Evolutionary conservation across 2,797 vertebrate species (phyloP), one percentile per base, ranked within the genome.

Genomic region (Lagodon rhomboides): DNA sequence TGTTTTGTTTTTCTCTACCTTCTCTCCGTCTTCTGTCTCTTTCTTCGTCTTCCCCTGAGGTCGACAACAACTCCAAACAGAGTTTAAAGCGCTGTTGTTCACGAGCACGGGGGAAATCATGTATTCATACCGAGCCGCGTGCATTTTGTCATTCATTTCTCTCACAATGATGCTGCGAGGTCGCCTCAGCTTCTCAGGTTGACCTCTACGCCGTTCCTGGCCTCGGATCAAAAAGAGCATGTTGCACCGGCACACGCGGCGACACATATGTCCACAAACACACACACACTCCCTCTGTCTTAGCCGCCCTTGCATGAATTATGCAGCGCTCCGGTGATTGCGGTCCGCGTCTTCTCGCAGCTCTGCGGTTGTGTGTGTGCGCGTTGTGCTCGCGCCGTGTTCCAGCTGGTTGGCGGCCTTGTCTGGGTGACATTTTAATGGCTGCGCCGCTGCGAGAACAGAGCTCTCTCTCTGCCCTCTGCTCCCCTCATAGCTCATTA

Each of bases 391-490:
- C 69, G 69, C 77, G 86, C 54, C 73, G 85, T 63, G 77, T 85
- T 90, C 81, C 86, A 84, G 90, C 91, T 91, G 89, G 87, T 90
- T 82, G 77, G 71, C 59, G 88, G 83, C 75, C 89, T 87, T 77
- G 84, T 93, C 75, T 86, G 77, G 73, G 85, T 91, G 91, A 92
- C 90, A 87, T 88, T 91, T 91, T 92, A 92, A 91, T 93, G 89
- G 89, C 80, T 89, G 86, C 79, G 84, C 85, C 68, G 85, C 87
- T 89, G 84, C 11, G 78, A 82, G 84, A 89, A 84, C 88, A 90
- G 69, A 82, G 78, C 78, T 47, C 80, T 73, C 72, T 59, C 75
- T 68, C 77, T 74, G 75, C 86, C 83, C 88, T 87, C 72, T 85
- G 75, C 83, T 79, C 74, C 72, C 81, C 76, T 85, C 87, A 53